A percentile compares a stretch with the other conserved stretches of the same genome.
phyloP scores from a whole-genome alignment of 1,140 invertebrate species.

The Temnothorax longispinosus region DNA sequence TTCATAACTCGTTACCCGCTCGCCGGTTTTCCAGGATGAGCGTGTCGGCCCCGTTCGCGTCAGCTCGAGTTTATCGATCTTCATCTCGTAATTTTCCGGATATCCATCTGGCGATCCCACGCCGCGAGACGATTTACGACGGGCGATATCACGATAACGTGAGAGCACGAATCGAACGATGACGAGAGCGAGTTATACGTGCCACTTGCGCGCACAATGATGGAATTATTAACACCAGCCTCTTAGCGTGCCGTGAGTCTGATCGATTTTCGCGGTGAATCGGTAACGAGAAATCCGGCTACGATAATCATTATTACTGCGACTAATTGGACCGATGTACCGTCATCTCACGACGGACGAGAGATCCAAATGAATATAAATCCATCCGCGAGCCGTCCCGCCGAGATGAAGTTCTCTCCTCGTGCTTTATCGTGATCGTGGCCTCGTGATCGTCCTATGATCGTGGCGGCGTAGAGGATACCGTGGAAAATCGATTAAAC shows the following conservation, averaged over 20 bases:
- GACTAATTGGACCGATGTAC: slow-evolving; percentile 70
- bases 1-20: slow-evolving; percentile 80
- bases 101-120: neutral
- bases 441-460: slow-evolving; percentile 62
- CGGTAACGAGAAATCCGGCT: slow-evolving; percentile 60
- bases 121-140: slow-evolving; percentile 5
- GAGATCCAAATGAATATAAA: slow-evolving; percentile 58
- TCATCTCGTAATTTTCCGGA: slow-evolving; percentile 26
- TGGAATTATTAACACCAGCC: slow-evolving; percentile 18
- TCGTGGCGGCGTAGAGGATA: slow-evolving; percentile 49
- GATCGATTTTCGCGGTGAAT: slow-evolving; percentile 41
- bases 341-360: slow-evolving; percentile 50
- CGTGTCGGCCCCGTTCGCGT: slow-evolving; percentile 46
- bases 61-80: slow-evolving; percentile 7
- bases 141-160: neutral
- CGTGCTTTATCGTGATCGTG: slow-evolving; percentile 58
- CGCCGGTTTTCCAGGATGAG: slow-evolving; percentile 28
- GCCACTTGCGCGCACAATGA: neutral
- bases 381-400: slow-evolving; percentile 39
- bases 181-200: slow-evolving; percentile 17
- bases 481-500: slow-evolving; percentile 72
- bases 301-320: slow-evolving; percentile 61
- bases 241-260: neutral
- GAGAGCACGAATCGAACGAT: slow-evolving; percentile 24
- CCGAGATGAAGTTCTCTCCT: slow-evolving; percentile 34